Evolutionary conservation across 2,797 vertebrate genomes (phyloP), one percentile per base, ranked within the genome.

Genomic region (Avahi laniger): DNA sequence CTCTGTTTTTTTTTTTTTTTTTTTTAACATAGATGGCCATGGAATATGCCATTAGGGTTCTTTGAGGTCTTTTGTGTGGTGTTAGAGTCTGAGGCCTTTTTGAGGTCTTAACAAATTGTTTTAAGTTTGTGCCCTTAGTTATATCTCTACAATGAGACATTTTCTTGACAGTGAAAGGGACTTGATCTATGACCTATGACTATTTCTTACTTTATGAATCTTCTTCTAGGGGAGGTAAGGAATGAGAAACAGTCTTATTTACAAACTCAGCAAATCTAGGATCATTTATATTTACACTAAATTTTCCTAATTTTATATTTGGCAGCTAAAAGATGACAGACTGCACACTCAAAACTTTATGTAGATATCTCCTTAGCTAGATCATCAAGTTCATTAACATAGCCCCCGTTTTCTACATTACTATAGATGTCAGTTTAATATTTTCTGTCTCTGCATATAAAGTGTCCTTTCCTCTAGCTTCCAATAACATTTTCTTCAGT

Each of bases 171-270:
- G 2, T 48, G 33, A 48, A n/a, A 0, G 2, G 46, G 48, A 83
- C n/a, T 26, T 63, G 41, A 70, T 63, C 57, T 86, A 26, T 35
- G n/a, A 70, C 28, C 33, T 72, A 26, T 10, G 35, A 10, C 22
- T 73, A 41, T 82, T 88, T 73, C 48, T 78, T 81, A 57, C 20
- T 46, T 54, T 79, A 35, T 59, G 33, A 67, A 38, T 75, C 30
- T 84, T 80, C 35, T 35, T 69, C 26, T 69, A 76, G 30, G 5
- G 3, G 2, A 88, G 10, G 18, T 91, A 76, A 91, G 14, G 8
- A 93, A 92, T 79, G 33, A 87, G 52, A 95, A 79, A 91, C 0
- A 28, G 48, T 72, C 87, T 91, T 33, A 92, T 65, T 87, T 79
- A 8, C 76, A 92, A 84, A 90, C 24, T 83, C 79, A 57, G 48